Conservation (phyloP, 2,113 vertebrate species). For the Macquaria ambigua region DNA sequence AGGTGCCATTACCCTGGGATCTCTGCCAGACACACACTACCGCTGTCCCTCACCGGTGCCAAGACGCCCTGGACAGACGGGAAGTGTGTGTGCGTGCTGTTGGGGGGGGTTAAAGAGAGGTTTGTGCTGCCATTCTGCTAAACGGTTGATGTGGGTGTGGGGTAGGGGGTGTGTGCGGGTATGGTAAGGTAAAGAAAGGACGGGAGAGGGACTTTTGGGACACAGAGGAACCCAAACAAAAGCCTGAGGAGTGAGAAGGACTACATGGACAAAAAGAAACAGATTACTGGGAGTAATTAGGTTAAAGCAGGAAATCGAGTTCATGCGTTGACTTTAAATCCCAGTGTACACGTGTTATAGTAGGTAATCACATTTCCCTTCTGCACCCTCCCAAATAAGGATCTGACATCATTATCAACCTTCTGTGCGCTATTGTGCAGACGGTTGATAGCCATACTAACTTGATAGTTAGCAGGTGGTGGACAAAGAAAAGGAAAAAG, state of each 20-base stretch:
- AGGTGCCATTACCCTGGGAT: constrained; percentile 77
- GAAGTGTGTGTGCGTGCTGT: constrained; percentile 31
- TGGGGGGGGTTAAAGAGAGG: constrained; percentile 12
- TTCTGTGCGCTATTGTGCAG: background rate
- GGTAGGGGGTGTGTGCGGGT: background rate
- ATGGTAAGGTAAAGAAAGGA: background rate
- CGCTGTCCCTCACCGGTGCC: constrained; percentile 51
- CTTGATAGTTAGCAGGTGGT: constrained; percentile 3
- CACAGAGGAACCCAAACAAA: constrained; percentile 29
- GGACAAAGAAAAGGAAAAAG: background rate
- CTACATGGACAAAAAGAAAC: constrained; percentile 10
- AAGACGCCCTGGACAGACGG: constrained; percentile 68
- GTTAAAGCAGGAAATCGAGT: constrained; percentile 59
- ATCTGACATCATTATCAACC: constrained; percentile 50
- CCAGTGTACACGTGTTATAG: constrained; percentile 17
- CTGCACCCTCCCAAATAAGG: constrained; percentile 15
- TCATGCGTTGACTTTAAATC: constrained; percentile 54
- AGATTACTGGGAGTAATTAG: constrained; percentile 52
- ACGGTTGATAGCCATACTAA: background rate
- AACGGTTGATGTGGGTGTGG: constrained; percentile 36
- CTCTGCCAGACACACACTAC: constrained; percentile 64
- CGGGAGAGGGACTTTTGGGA: background rate
- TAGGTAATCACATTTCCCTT: constrained; percentile 39
- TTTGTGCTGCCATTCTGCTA: constrained; percentile 47
- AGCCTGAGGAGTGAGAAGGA: constrained; percentile 36